Conservation (phyloP, 2,888 invertebrate genomes). For the Syritta pipiens region DNA sequence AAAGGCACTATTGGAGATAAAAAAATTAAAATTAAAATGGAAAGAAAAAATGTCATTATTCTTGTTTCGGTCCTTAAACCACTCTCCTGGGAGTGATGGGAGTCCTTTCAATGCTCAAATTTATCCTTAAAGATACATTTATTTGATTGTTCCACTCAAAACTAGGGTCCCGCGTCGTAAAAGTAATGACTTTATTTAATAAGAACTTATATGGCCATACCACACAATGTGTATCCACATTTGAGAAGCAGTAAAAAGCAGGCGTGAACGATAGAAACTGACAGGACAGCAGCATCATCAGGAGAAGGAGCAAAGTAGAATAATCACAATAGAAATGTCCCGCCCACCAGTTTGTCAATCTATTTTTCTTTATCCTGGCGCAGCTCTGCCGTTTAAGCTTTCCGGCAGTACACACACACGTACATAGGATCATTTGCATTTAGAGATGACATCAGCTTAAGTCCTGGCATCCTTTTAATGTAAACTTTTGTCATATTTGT, state of each 20-base stretch:
- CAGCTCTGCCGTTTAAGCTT: constrained; percentile 4
- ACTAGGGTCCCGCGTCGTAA: constrained; percentile 14
- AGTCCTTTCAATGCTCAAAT: background rate
- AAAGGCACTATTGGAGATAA: too few relatives aligned
- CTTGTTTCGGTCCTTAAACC: background rate
- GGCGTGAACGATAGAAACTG: constrained; percentile 14
- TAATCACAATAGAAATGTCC: background rate
- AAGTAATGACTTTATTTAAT: constrained; percentile 41
- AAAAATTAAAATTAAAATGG: too few relatives aligned
- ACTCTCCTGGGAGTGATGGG: background rate
- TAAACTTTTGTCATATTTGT: constrained; percentile 61
- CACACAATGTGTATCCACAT: constrained; percentile 16
- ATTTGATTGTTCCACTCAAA: constrained; percentile 1
- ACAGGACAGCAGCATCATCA: constrained; percentile 17
- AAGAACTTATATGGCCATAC: constrained; percentile 11
- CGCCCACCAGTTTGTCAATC: constrained; percentile 37
- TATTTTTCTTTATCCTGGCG: background rate
- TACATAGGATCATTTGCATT: constrained; percentile 55
- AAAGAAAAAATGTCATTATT: background rate
- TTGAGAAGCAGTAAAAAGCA: background rate
- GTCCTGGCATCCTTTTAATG: constrained; percentile 56
- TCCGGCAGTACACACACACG: constrained; percentile 11
- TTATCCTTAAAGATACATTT: constrained; percentile 14
- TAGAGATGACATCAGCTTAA: constrained; percentile 57
- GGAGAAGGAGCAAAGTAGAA: too few relatives aligned